These are phyloP conservation scores for Tigriopus californicus DNA, from an alignment of 2,888 invertebrate genomes.

Conservation along the genomic window DNA sequence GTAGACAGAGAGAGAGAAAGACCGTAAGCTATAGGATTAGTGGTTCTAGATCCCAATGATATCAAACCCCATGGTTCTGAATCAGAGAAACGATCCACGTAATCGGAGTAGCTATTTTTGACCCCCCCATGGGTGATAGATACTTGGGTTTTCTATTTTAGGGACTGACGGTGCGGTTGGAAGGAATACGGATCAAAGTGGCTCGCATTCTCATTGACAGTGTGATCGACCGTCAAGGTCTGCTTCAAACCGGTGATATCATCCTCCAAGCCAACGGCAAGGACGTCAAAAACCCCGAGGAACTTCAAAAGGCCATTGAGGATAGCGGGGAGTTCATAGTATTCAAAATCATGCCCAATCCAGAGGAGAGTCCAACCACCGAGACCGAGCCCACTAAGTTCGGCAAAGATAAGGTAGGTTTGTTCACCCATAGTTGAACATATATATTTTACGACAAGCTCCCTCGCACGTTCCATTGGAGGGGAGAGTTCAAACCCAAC, in stretches of 20 bases:
- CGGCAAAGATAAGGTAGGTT: background rate
- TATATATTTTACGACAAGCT: background rate
- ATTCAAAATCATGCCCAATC: constrained; percentile 3
- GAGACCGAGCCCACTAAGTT: background rate
- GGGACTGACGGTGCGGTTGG: constrained; percentile 11
- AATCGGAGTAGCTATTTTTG: too few relatives aligned
- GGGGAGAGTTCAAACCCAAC: background rate
- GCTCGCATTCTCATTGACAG: constrained; percentile 6
- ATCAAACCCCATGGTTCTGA: too few relatives aligned
- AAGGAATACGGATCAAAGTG: background rate
- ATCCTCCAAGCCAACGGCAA: constrained; percentile 12
- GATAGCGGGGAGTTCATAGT: background rate
- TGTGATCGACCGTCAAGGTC: constrained; percentile 7
- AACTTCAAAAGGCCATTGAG: constrained; percentile 7
- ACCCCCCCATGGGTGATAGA: too few relatives aligned
- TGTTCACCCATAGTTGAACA: background rate
- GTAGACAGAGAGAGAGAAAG: too few relatives aligned
- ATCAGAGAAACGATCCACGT: too few relatives aligned
- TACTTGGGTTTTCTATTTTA: background rate
- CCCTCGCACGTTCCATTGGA: background rate
- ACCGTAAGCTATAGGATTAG: too few relatives aligned
- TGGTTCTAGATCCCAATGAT: too few relatives aligned
- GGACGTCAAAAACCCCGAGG: constrained; percentile 2
- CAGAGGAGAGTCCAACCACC: background rate
- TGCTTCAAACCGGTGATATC: constrained; percentile 3